phyloP scores from a whole-genome alignment of 2,888 invertebrate species.

The Drosophila barbarae region DNA sequence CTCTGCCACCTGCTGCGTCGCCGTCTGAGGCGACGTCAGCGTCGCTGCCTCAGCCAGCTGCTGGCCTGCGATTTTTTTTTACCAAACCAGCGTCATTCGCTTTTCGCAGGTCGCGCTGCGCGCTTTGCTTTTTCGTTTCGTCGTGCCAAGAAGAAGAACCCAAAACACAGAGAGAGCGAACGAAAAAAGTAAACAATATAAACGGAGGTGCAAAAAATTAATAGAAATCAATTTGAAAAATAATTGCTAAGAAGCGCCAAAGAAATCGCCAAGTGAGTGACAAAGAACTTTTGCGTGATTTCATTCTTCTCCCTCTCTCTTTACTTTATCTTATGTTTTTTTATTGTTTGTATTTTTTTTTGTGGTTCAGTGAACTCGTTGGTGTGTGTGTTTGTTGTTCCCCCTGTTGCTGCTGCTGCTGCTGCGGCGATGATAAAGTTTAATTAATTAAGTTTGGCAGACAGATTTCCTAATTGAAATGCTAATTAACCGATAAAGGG shows the following conservation, averaged over 20 bases:
- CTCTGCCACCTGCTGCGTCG: slow-evolving; percentile 33
- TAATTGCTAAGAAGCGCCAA: slow-evolving; percentile 16
- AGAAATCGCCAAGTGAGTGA: slow-evolving; percentile 34
- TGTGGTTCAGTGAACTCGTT: slow-evolving; percentile 45
- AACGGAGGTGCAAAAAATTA: slow-evolving; percentile 26
- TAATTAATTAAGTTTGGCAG: slow-evolving; percentile 25
- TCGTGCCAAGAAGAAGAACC: slow-evolving; percentile 18
- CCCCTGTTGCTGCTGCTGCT: slow-evolving; percentile 1
- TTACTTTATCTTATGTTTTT: slow-evolving; percentile 12
- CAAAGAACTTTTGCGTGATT: slow-evolving; percentile 16
- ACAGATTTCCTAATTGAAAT: slow-evolving; percentile 32
- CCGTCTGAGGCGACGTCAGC: slow-evolving; percentile 11
- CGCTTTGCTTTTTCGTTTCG: slow-evolving; percentile 50
- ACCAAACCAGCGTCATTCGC: slow-evolving; percentile 44
- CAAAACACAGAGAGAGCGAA: slow-evolving; percentile 6
- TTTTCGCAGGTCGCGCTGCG: slow-evolving; percentile 56
- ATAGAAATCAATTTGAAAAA: slow-evolving; percentile 34
- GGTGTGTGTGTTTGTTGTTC: slow-evolving; percentile 5
- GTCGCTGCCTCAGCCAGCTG: slow-evolving; percentile 8
- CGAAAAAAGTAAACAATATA: slow-evolving; percentile 11
- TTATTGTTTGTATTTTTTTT: slow-evolving; percentile 3
- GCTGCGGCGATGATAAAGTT: slow-evolving; percentile 1
- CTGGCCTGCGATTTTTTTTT: slow-evolving; percentile 16
- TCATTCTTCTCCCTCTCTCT: not conserved
- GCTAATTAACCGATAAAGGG: slow-evolving; percentile 23